Percentiles rank a stretch among this genome's conserved stretches.
Conservation (phyloP, 2,888 invertebrate genomes). For the Acanthopleura granulata region DNA sequence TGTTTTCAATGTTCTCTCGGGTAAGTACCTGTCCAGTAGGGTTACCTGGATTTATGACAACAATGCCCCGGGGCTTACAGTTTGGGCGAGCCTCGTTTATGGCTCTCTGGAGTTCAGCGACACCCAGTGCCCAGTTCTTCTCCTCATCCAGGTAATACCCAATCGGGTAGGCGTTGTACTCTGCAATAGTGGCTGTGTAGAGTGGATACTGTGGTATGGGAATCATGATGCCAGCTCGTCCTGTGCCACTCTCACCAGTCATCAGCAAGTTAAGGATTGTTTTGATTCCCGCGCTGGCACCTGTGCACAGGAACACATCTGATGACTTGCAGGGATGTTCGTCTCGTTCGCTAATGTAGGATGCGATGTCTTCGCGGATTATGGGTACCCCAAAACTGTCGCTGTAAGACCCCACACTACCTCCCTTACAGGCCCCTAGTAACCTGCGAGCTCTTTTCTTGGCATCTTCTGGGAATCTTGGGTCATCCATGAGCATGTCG, state of each 20-base stretch:
- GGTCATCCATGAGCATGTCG: conserved; percentile 76
- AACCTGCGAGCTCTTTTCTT: conserved; percentile 79
- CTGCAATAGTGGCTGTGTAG: conserved; percentile 94
- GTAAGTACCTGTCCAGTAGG: conserved; percentile 91
- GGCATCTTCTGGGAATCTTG: conserved; percentile 84
- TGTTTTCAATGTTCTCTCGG: conserved; percentile 86
- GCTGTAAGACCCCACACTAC: conserved; percentile 76
- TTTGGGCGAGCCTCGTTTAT: conserved; percentile 75
- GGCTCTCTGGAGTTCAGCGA: conserved; percentile 82
- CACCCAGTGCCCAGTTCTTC: conserved; percentile 86
- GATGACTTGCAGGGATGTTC: conserved; percentile 82
- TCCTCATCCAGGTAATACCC: conserved; percentile 85
- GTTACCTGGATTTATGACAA: conserved; percentile 98
- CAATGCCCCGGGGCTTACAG: conserved; percentile 85
- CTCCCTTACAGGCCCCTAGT: conserved; percentile 80
- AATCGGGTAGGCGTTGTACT: conserved; percentile 81
- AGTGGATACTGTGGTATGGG: conserved; percentile 99
- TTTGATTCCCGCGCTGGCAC: conserved; percentile 95
- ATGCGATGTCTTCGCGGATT: conserved; percentile 87
- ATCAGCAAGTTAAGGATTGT: conserved; percentile 78
- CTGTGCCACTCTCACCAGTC: conserved; percentile 54
- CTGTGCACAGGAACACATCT: conserved; percentile 87
- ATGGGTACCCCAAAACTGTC: conserved; percentile 91
- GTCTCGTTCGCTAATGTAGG: conserved; percentile 84
- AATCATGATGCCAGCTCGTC: conserved; percentile 87